These are phyloP conservation scores for Dinocampus coccinellae DNA, from an alignment of 2,888 invertebrate genomes.

Conservation along the genomic window DNA sequence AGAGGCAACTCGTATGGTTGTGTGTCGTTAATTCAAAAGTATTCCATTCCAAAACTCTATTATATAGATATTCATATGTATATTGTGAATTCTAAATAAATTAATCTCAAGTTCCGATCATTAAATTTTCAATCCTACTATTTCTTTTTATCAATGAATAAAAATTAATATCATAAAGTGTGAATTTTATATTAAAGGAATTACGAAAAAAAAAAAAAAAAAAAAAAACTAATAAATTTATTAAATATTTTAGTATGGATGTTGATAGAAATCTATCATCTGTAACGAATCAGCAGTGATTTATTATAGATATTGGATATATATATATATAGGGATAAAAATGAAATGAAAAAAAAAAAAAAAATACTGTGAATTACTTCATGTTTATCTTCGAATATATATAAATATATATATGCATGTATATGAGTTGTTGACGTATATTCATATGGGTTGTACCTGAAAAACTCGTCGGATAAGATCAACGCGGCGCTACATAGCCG, in stretches of 20 bases:
- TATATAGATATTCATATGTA: not conserved
- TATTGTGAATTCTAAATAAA: not conserved
- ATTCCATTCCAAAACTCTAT: not conserved
- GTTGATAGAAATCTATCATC: not conserved
- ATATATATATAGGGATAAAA: not conserved
- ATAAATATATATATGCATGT: not conserved
- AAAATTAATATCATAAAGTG: too few relatives aligned
- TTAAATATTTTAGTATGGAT: not conserved
- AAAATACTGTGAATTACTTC: not conserved
- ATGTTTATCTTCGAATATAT: not conserved
- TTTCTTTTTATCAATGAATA: too few relatives aligned
- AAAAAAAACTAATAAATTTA: too few relatives aligned
- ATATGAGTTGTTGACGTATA: not conserved
- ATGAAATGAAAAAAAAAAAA: not conserved
- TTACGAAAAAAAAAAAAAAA: too few relatives aligned
- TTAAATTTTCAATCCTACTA: too few relatives aligned
- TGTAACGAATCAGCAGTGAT: not conserved
- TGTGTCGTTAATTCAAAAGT: not conserved
- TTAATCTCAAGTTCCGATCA: not conserved
- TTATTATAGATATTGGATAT: not conserved
- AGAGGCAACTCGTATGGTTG: not conserved
- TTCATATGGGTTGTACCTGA: conserved; percentile 21
- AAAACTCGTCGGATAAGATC: conserved; percentile 26
- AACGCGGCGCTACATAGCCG: not conserved
- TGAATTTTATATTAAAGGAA: too few relatives aligned